Percentiles rank a stretch among this genome's conserved stretches.
These are phyloP conservation scores for Pterocles orientalis DNA, from an alignment of 2,113 vertebrate species.

Conservation along the genomic window DNA sequence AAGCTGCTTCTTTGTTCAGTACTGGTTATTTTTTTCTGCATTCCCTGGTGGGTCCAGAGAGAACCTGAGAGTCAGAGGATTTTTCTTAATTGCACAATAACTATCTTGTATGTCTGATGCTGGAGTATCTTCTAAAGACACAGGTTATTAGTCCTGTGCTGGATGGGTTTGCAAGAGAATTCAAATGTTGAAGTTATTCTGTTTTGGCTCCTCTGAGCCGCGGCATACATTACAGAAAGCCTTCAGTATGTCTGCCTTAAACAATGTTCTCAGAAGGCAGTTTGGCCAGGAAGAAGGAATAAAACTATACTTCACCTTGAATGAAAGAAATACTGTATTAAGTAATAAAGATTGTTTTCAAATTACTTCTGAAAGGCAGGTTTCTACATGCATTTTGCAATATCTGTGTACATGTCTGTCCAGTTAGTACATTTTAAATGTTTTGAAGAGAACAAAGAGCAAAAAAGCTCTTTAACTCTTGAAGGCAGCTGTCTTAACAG, in stretches of 20 bases:
- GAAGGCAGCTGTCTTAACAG: neutral
- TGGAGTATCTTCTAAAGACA: conserved; percentile 26
- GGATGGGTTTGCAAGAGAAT: conserved; percentile 20
- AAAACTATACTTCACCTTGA: neutral
- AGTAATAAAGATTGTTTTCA: neutral
- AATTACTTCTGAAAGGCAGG: neutral
- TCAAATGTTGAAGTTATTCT: conserved; percentile 31
- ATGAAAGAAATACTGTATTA: neutral
- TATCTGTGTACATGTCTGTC: neutral
- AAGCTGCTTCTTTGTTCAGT: conserved; percentile 55
- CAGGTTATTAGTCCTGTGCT: conserved; percentile 43
- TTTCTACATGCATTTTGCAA: neutral
- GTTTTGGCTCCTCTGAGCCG: conserved; percentile 13
- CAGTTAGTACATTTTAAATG: neutral
- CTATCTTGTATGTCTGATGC: conserved; percentile 28
- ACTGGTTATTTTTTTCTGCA: conserved; percentile 13
- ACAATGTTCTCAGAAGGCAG: neutral
- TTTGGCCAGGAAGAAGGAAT: neutral
- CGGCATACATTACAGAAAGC: neutral
- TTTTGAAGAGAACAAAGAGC: neutral
- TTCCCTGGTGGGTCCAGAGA: conserved; percentile 36
- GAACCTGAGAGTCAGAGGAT: conserved; percentile 43
- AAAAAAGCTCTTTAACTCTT: neutral
- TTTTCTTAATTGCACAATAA: conserved; percentile 51
- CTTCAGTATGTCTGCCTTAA: neutral